A percentile compares a stretch with the other conserved stretches of the same genome.
These are phyloP conservation scores for Physeter macrocephalus DNA, from an alignment of 2,113 vertebrate genomes.

Conservation along the genomic window DNA sequence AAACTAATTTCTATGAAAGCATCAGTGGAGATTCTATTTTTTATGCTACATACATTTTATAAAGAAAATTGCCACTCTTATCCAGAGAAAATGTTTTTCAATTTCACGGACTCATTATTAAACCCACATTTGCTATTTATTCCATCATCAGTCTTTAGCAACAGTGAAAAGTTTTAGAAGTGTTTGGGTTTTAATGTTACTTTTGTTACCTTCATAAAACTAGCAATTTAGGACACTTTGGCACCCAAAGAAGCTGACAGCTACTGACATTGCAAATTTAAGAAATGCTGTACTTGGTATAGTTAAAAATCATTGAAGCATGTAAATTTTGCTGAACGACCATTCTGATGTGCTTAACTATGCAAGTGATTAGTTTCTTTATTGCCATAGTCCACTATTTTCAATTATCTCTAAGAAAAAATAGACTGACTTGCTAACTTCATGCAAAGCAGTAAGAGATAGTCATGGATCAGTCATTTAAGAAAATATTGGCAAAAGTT, in stretches of 20 bases:
- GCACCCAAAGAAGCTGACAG: slow-evolving; percentile 5
- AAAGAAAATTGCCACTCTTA: slow-evolving; percentile 18
- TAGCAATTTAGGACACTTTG: slow-evolving; percentile 9
- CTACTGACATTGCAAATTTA: neutral
- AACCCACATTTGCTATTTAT: neutral
- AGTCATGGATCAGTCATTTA: neutral
- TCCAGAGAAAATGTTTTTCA: neutral
- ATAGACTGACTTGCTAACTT: neutral
- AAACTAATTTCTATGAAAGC: slow-evolving; percentile 1
- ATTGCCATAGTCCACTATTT: neutral
- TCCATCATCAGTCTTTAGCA: neutral
- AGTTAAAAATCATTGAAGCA: slow-evolving; percentile 31
- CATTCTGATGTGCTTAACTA: neutral
- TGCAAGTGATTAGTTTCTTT: neutral
- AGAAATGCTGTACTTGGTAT: neutral
- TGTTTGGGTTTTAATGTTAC: neutral
- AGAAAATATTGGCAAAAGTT: neutral
- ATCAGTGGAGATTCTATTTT: neutral
- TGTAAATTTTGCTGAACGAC: neutral
- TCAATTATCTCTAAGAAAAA: neutral
- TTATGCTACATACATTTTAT: neutral
- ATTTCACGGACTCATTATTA: slow-evolving; percentile 27
- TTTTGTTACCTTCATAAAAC: slow-evolving; percentile 43
- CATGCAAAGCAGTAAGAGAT: neutral
- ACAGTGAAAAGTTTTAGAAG: neutral